Evolutionary conservation across 2,888 invertebrate genomes (phyloP), one percentile per base, ranked within the genome.

Genomic region (Cartodere bifasciata): DNA sequence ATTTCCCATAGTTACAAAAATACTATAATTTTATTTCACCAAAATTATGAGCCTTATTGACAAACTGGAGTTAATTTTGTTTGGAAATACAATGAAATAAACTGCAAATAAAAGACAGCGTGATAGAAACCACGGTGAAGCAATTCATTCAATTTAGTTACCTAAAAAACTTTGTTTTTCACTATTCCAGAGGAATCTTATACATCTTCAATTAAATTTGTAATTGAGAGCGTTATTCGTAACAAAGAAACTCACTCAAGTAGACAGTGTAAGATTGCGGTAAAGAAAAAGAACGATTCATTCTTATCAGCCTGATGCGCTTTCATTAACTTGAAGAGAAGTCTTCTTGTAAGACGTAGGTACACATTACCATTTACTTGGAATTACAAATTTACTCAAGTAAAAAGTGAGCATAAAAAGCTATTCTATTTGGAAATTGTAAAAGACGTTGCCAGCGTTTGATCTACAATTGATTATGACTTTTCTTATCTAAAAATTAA

Each of bases 281-380:
- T 14, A 16, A 10, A 4, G 13, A 17, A 30, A 32, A 39, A 16
- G 29, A 27, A 16, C 34, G 35, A 32, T 34, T 35, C 38, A 32
- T 38, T 33, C 40, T 40, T 40, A 40, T 40, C 38, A 36, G 32
- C 31, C 30, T 23, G 32, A 28, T 36, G 28, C 35, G 36, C 36
- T 32, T 34, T 36, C 36, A 40, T 40, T 40, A 37, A 35, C 34
- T 31, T 34, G 32, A 33, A 35, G 31, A 35, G 34, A 34, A 34
- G 36, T 29, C 24, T 29, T 23, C 29, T 17, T 23, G 16, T 12
- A 23, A 29, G 24, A 29, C 29, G 13, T 24, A n/a, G n/a, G n/a
- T n/a, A n/a, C n/a, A n/a, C n/a, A n/a, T n/a, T n/a, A n/a, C n/a
- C n/a, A n/a, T n/a, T n/a, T n/a, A n/a, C n/a, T n/a, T n/a, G n/a